phyloP scores from a whole-genome alignment of 2,113 vertebrate species.

The Perca schrenkii region DNA sequence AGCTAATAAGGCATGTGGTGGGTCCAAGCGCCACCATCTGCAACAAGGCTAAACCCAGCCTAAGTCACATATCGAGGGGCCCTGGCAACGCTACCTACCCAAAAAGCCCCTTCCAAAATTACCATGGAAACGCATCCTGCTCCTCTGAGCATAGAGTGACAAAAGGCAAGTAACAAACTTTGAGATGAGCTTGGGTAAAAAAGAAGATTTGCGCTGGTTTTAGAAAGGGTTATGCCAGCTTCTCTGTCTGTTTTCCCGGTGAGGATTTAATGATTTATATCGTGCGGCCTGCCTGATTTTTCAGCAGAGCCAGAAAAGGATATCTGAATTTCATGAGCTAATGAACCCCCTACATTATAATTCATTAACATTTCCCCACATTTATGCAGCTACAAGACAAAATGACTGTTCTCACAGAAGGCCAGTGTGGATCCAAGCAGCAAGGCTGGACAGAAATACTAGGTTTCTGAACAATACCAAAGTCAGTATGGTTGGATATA shows the following conservation, averaged over 20 bases:
- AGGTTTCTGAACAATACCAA: background rate
- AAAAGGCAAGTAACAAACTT: conserved; percentile 19
- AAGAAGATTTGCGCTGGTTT: conserved; percentile 10
- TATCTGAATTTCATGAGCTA: conserved; percentile 73
- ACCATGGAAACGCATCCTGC: conserved; percentile 33
- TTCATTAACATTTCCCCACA: conserved; percentile 65
- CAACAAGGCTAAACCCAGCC: conserved; percentile 13
- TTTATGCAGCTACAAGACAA: conserved; percentile 44
- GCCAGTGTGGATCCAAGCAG: conserved; percentile 4
- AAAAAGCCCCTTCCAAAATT: background rate
- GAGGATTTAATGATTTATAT: conserved; percentile 60
- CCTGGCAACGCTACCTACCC: background rate
- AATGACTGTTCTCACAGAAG: conserved; percentile 1
- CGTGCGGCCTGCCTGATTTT: conserved; percentile 39
- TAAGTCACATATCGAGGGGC: background rate
- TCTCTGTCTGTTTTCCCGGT: conserved; percentile 18
- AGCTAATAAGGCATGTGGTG: conserved; percentile 28
- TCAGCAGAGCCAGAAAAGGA: conserved; percentile 36
- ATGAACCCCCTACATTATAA: conserved; percentile 69
- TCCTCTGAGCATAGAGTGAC: background rate
- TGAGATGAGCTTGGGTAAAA: conserved; percentile 2
- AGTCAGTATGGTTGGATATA: background rate
- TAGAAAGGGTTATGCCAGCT: conserved; percentile 45
- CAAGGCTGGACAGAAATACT: background rate
- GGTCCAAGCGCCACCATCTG: conserved; percentile 23